phyloP scores from a whole-genome alignment of 2,113 vertebrate genomes.

The Rhinichthys klamathensis region DNA sequence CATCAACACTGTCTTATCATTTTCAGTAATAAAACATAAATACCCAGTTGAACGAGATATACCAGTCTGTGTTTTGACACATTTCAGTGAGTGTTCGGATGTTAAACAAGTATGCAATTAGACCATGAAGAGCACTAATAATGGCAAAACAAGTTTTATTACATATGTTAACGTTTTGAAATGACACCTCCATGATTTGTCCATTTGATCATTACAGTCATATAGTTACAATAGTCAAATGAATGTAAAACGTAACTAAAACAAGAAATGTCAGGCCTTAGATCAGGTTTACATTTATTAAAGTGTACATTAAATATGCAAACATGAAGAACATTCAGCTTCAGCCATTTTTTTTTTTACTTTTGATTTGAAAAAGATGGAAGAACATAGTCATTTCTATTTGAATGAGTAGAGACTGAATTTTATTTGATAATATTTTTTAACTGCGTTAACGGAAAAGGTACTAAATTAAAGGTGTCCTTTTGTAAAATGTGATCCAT shows the following conservation, averaged over 20 bases:
- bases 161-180: too few relatives aligned
- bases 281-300: constrained; percentile 17
- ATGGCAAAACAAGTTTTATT: neutral
- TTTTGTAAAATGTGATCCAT: neutral
- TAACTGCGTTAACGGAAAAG: neutral
- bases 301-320: neutral
- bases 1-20: constrained; percentile 89
- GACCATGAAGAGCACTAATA: neutral
- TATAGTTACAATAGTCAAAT: neutral
- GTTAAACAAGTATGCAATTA: neutral
- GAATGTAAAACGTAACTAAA: neutral
- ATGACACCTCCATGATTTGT: neutral
- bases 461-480: neutral
- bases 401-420: neutral
- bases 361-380: neutral
- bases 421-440: neutral
- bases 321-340: neutral
- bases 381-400: neutral
- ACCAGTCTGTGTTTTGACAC: constrained; percentile 49
- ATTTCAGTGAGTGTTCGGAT: neutral
- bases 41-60: constrained; percentile 87
- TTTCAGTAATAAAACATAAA: constrained; percentile 93
- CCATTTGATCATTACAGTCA: neutral
- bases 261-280: neutral
- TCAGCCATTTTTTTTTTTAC: neutral